Base-by-base conservation (phyloP, 1,140 invertebrate species). In the Drosophila eugracilis region DNA sequence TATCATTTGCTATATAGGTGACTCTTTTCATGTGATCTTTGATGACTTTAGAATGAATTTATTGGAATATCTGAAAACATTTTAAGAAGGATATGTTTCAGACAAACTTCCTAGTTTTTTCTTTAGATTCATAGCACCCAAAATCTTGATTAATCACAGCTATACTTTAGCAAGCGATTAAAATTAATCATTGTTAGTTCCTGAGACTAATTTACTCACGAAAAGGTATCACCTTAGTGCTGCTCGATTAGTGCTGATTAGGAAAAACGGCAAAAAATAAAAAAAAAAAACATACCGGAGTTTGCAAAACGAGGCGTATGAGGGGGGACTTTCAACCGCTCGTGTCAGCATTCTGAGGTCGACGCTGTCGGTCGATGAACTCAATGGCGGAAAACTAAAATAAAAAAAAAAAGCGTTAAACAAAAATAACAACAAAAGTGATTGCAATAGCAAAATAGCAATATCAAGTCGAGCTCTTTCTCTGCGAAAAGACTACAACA, bases 281-380 rank as follows among this genome's bases (percentile, higher is more conserved):
- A 44, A 19, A 12, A 39, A 39, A 17, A 21, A 12, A 58, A 12
- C 42, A 42, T 49, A 78, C 24, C n/a, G 36, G 58, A 59, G 59
- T 81, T 85, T 81, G 81, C 81, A 88, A 77, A 75, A 81, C 47
- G 42, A 48, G 41, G 66, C 34, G 26, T 22, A 6, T n/a, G 36
- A 26, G 15, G 39, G 39, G 37, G 41, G 32, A 41, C 52, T 49
- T 30, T 39, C 45, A 48, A 48, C 75, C 52, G 83, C 74, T 75
- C 83, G 74, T 86, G 81, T 86, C 81, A 86, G 81, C 83, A 78
- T 28, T 81, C 50, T 85, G 69, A 71, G 81, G 81, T 88, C 80
- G 80, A 69, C 57, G 53, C 57, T 76, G 77, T 59, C 74, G 81
- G 81, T 88, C 81, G 73, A 52, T 88, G 81, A 86, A 86, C 81